Evolutionary conservation across 2,113 vertebrate genomes (phyloP), one percentile per base, ranked within the genome.

Genomic region (Catharus minimus): DNA sequence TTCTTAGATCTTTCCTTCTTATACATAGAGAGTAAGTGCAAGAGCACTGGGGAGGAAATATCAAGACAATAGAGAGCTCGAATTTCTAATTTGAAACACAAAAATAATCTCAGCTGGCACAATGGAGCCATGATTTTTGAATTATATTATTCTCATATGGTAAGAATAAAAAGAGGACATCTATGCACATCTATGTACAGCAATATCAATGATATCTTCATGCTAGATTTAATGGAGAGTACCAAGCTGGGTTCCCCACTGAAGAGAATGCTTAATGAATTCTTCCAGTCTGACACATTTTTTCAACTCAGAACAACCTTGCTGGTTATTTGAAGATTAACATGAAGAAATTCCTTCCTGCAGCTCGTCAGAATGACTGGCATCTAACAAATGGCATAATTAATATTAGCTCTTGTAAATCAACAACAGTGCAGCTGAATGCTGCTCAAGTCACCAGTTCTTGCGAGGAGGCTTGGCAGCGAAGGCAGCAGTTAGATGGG

Each of bases 401-500:
- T 39, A 87, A 15, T 67, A 69, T 52, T 68, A 60, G 50, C 69
- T 52, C 4, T 2, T 44, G 39, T 27, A 7, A 38, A 49, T 60
- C 66, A 88, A 53, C 52, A 82, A 17, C 64, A 85, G 56, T 0
- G 1, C 46, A 56, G 84, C 11, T 88, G 86, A 91, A 68, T 6
- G 32, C 55, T 89, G 36, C 74, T 84, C 74, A 66, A 66, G 82
- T 71, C 15, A 5, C 72, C 86, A 86, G 7, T 32, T 43, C 73
- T 69, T 36, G 47, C 38, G 82, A 94, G 58, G 61, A 93, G 66
- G 82, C 64, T 91, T 95, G 95, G 88, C 84, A 89, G 84, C 76
- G 36, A 57, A 88, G 55, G 39, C 88, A 81, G 86, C 84, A 88
- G 83, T 73, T 60, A 65, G 52, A 86, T 86, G 73, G 82, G 82